Percentiles rank a stretch among this genome's conserved stretches.
These are phyloP conservation scores for Aelia acuminata DNA, from an alignment of 2,888 invertebrate species.

Conservation along the genomic window DNA sequence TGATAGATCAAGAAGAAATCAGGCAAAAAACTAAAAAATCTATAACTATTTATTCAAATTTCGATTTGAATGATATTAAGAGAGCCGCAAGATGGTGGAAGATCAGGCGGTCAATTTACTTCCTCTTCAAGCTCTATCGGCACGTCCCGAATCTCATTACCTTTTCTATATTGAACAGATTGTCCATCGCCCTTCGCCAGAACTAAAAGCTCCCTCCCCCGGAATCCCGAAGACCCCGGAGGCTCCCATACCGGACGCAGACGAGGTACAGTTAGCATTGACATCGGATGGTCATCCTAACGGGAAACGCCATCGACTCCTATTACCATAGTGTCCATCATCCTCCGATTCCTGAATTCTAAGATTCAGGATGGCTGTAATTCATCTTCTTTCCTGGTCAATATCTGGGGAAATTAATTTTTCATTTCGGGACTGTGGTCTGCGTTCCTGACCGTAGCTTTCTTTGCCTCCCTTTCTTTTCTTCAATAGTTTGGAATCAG, in stretches of 20 bases:
- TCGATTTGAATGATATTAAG: too few species aligned
- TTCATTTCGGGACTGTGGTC: slow-evolving; percentile 20
- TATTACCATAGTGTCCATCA: slow-evolving; percentile 25
- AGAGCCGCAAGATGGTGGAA: too few species aligned
- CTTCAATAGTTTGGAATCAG: not conserved
- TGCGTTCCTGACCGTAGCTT: slow-evolving; percentile 33
- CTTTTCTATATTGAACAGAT: not conserved
- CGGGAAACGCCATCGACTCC: not conserved
- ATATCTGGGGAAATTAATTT: slow-evolving; percentile 33
- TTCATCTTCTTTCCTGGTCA: not conserved
- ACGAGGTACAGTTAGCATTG: not conserved
- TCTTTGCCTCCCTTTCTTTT: slow-evolving; percentile 10
- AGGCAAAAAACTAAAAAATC: too few species aligned
- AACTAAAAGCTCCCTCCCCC: not conserved
- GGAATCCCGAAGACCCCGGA: not conserved
- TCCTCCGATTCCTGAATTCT: slow-evolving; percentile 15
- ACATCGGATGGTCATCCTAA: not conserved
- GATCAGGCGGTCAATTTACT: too few species aligned
- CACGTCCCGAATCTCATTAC: too few species aligned
- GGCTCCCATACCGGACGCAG: not conserved
- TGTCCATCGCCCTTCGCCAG: not conserved
- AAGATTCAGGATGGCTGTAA: not conserved
- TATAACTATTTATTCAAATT: too few species aligned
- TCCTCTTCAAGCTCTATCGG: too few species aligned
- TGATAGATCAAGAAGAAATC: too few species aligned